These are phyloP conservation scores for Mythimna albipuncta DNA, from an alignment of 2,888 invertebrate species.

Conservation along the genomic window DNA sequence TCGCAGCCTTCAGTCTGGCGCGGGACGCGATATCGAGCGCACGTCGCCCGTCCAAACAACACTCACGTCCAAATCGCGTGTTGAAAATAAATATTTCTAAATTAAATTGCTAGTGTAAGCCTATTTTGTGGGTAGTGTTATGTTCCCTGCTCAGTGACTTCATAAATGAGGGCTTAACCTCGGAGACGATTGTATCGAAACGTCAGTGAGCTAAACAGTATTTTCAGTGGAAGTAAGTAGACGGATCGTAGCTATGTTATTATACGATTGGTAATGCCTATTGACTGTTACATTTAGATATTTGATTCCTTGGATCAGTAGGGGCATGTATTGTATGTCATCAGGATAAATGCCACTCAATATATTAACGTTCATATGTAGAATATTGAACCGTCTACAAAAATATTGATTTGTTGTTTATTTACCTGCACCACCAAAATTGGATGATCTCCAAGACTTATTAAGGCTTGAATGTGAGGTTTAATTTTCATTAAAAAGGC, in stretches of 20 bases:
- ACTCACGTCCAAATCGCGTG: constrained; percentile 74
- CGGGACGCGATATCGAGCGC: constrained; percentile 69
- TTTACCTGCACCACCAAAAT: constrained; percentile 46
- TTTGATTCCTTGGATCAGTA: constrained; percentile 37
- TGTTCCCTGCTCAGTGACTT: constrained; percentile 70
- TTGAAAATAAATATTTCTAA: constrained; percentile 81
- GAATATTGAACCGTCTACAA: constrained; percentile 33
- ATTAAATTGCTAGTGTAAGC: constrained; percentile 75
- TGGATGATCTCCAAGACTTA: constrained; percentile 2
- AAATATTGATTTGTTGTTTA: constrained; percentile 64
- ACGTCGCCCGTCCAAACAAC: constrained; percentile 63
- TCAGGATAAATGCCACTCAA: constrained; percentile 19
- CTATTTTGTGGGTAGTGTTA: constrained; percentile 68
- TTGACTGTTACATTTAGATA: constrained; percentile 60
- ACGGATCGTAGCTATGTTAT: constrained; percentile 56
- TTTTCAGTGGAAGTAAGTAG: constrained; percentile 66
- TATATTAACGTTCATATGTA: constrained; percentile 29
- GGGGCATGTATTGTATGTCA: constrained; percentile 33
- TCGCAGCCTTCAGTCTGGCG: constrained; percentile 83
- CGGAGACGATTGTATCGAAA: constrained; percentile 32
- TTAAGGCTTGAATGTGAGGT: not conserved
- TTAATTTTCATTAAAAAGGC: constrained; percentile 2
- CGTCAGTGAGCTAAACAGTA: constrained; percentile 56
- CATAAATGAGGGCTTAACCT: constrained; percentile 46
- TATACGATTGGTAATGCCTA: constrained; percentile 62